Conservation (phyloP, 1,140 invertebrate species). For the Doryteuthis pealeii region DNA sequence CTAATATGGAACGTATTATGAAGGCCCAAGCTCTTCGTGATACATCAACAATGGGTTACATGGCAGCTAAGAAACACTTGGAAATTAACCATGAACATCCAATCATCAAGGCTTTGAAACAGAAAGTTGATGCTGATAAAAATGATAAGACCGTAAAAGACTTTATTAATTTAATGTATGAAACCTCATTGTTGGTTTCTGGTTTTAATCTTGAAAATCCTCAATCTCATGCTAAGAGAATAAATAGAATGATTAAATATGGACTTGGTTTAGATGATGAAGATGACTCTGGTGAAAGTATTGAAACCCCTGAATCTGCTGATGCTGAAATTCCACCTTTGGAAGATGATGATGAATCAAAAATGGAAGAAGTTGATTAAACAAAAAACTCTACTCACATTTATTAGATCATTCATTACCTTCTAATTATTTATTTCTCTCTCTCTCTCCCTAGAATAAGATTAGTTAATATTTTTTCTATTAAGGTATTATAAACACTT, state of each 20-base stretch:
- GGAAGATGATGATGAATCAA: too few species aligned
- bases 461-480: too few species aligned
- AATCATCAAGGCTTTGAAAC: conserved; percentile 82
- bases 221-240: conserved; percentile 60
- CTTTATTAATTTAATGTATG: conserved; percentile 43
- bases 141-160: conserved; percentile 86
- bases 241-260: conserved; percentile 86
- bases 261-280: too few species aligned
- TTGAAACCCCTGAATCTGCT: too few species aligned
- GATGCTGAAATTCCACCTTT: too few species aligned
- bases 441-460: too few species aligned
- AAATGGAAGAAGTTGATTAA: too few species aligned
- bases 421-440: too few species aligned
- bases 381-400: too few species aligned
- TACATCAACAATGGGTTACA: conserved; percentile 98
- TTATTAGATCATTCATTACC: too few species aligned
- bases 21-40: conserved; percentile 94
- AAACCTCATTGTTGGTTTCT: conserved; percentile 42
- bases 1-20: conserved; percentile 99
- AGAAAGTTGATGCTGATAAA: conserved; percentile 90
- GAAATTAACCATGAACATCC: conserved; percentile 97
- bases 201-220: conserved; percentile 44
- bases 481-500: too few species aligned
- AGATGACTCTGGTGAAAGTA: too few species aligned
- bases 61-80: conserved; percentile 92